phyloP scores from a whole-genome alignment of 2,888 invertebrate genomes.

The Argyresthia albistria region DNA sequence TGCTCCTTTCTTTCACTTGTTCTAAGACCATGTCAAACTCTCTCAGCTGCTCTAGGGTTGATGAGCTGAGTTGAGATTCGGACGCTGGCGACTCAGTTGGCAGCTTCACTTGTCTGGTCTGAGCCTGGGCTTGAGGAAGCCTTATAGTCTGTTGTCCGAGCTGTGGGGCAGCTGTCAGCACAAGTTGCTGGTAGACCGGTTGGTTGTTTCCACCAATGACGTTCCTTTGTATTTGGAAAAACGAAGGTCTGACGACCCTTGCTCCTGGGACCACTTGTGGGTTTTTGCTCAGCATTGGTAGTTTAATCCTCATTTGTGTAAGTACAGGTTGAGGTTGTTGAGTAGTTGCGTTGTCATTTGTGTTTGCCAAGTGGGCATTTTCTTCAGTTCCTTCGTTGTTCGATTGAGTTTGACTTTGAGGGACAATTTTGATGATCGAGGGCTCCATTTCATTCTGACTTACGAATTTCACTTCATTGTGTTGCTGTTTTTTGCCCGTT shows the following conservation, averaged over 20 bases:
- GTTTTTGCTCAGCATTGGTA: conserved; percentile 64
- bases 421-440: conserved; percentile 61
- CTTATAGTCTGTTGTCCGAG: conserved; percentile 56
- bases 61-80: conserved; percentile 79
- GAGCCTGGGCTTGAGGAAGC: conserved; percentile 40
- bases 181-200: conserved; percentile 63
- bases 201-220: conserved; percentile 72
- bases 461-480: conserved; percentile 11
- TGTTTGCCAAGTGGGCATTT: conserved; percentile 25
- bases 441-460: conserved; percentile 36
- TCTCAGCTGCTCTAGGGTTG: conserved; percentile 82
- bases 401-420: conserved; percentile 36
- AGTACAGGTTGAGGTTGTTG: conserved; percentile 52
- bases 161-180: conserved; percentile 59
- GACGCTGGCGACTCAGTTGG: conserved; percentile 42
- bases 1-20: conserved; percentile 84
- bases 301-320: conserved; percentile 67
- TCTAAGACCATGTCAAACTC: conserved; percentile 88
- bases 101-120: conserved; percentile 32
- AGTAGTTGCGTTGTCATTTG: conserved; percentile 36
- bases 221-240: conserved; percentile 75
- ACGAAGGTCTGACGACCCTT: conserved; percentile 67
- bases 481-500: conserved; percentile 47
- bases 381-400: conserved; percentile 40
- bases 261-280: conserved; percentile 71